phyloP scores from a whole-genome alignment of 2,797 vertebrate species.

The Acestrorhynchus altus region DNA sequence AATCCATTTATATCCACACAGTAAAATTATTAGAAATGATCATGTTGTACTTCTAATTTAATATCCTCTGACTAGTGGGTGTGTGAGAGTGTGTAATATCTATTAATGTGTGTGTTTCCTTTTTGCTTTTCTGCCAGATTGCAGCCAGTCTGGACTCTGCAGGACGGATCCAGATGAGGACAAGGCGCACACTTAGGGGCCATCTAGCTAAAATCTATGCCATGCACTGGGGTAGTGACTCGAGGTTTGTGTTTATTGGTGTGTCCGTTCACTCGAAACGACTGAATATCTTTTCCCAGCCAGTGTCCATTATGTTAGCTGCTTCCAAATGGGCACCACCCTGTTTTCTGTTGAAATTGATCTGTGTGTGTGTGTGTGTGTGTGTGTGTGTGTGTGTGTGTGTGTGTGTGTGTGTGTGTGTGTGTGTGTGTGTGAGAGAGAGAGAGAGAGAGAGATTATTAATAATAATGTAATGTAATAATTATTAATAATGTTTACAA shows the following conservation, averaged over 20 bases:
- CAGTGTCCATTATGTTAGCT: neutral
- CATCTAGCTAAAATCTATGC: slow-evolving; percentile 99
- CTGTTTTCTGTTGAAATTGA: slow-evolving; percentile 16
- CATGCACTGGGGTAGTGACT: slow-evolving; percentile 98
- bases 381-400: neutral
- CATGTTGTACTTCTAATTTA: neutral
- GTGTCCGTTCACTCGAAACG: neutral
- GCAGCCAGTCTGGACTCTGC: slow-evolving; percentile 96
- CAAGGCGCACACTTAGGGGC: slow-evolving; percentile 93
- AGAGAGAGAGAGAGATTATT: no score
- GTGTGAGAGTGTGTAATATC: neutral
- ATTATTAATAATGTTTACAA: no score
- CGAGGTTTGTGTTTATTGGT: slow-evolving; percentile 79
- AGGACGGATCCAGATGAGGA: slow-evolving; percentile 98
- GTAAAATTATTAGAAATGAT: no score
- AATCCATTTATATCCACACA: no score
- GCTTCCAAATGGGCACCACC: neutral
- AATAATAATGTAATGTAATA: no score
- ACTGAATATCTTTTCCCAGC: neutral
- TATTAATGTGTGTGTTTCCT: slow-evolving; percentile 5
- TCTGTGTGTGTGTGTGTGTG: neutral
- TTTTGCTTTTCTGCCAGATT: slow-evolving; percentile 79
- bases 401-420: neutral
- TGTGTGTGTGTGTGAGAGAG: no score
- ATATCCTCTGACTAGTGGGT: neutral